Evolutionary conservation across 23 tunicate genomes (phyloP).

Genomic region (Trididemnum nubilum): DNA sequence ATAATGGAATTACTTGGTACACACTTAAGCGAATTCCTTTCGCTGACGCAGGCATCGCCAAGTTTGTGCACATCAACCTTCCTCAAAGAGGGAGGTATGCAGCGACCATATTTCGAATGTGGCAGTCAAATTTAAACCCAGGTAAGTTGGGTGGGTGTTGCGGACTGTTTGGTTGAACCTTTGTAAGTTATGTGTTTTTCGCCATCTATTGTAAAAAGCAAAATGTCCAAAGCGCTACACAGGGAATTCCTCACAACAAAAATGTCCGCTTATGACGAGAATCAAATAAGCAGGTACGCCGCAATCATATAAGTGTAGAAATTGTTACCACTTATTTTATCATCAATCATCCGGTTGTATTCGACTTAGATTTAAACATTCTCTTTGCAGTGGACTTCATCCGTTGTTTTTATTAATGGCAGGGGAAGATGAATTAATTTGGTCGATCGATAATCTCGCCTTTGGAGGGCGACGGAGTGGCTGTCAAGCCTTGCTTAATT

Average conservation of each 20-base stretch:
- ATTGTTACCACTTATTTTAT: no score
- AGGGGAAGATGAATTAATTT: background rate
- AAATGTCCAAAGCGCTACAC: no score
- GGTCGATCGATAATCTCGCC: constrained; percentile 72
- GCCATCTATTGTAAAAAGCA: no score
- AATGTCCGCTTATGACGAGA: no score
- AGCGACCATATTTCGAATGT: constrained; percentile 46
- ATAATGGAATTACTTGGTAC: constrained; percentile 88
- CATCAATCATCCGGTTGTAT: no score
- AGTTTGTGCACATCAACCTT: constrained; percentile 45
- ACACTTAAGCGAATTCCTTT: constrained; percentile 20
- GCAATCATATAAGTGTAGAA: no score
- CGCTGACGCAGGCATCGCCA: background rate
- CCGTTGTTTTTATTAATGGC: no score
- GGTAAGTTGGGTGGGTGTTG: constrained; percentile 22
- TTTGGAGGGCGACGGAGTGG: constrained; percentile 60
- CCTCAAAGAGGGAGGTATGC: constrained; percentile 14
- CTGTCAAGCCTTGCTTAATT: constrained; percentile 47
- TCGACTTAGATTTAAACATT: no score
- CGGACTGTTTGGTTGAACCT: background rate
- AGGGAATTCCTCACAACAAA: no score
- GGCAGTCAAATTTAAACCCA: constrained; percentile 35
- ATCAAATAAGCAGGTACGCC: no score
- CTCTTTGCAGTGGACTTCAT: background rate
- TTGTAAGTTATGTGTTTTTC: no score